These are phyloP conservation scores for Chrysocyon brachyurus DNA, from an alignment of 2,797 vertebrate species.

Conservation along the genomic window DNA sequence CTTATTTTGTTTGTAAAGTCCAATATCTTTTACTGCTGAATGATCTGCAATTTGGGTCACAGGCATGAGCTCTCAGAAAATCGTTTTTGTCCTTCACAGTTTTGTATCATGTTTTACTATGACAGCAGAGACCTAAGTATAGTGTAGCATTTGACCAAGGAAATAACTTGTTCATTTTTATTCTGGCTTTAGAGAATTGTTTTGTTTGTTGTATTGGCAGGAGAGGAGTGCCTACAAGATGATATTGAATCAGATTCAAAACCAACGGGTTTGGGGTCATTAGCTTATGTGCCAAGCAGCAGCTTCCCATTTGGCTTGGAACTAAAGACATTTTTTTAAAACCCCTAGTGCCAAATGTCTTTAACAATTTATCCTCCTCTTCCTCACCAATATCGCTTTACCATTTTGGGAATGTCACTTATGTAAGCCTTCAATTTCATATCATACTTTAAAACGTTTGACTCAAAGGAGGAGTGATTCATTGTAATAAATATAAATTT, in stretches of 20 bases:
- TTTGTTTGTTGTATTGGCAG: slow-evolving; percentile 52
- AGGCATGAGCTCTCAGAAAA: neutral
- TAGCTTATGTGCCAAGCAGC: slow-evolving; percentile 57
- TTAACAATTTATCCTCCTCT: slow-evolving; percentile 29
- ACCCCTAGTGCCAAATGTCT: neutral
- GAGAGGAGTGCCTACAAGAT: slow-evolving; percentile 43
- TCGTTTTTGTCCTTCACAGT: neutral
- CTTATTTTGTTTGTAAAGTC: neutral
- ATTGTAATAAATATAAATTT: neutral
- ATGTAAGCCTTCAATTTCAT: neutral
- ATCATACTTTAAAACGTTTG: neutral
- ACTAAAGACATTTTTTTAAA: slow-evolving; percentile 20
- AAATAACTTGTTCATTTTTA: slow-evolving; percentile 30
- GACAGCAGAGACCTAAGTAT: neutral
- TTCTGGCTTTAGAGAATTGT: slow-evolving; percentile 27
- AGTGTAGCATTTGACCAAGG: neutral
- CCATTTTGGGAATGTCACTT: neutral
- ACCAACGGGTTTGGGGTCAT: neutral
- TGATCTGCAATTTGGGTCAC: neutral
- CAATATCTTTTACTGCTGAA: neutral
- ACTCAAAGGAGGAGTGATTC: neutral
- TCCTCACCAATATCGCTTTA: neutral
- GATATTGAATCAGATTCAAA: slow-evolving; percentile 2
- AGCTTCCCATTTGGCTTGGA: slow-evolving; percentile 48
- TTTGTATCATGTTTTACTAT: slow-evolving; percentile 11